Conservation (phyloP, 2,113 vertebrate species). For the Microtus pennsylvanicus region DNA sequence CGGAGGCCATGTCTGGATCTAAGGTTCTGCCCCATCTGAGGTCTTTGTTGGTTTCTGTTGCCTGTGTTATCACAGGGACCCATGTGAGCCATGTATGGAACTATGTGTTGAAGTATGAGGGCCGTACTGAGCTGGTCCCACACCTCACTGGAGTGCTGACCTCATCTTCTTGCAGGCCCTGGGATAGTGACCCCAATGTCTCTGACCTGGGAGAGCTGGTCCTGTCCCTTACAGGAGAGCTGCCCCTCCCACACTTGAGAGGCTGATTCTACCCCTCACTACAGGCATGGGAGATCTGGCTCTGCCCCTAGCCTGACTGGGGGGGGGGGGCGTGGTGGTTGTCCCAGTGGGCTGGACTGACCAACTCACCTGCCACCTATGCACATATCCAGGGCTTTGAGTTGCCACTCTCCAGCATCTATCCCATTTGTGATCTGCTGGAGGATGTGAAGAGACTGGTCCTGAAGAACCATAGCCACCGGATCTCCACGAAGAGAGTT, state of each 20-base stretch:
- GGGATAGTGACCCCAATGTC: not conserved
- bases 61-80: not conserved
- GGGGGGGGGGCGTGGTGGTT: too few species aligned
- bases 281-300: not conserved
- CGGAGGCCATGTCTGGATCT: not conserved
- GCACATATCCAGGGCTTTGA: not conserved
- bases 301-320: not conserved
- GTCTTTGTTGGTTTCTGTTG: not conserved
- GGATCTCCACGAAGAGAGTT: not conserved
- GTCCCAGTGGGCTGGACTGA: not conserved
- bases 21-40: not conserved
- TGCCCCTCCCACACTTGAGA: not conserved
- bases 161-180: not conserved
- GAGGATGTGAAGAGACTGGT: not conserved
- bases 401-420: not conserved
- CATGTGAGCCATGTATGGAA: too few species aligned
- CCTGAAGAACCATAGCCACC: not conserved
- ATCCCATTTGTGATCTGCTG: not conserved
- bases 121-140: not conserved
- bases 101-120: not conserved
- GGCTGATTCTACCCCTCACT: not conserved
- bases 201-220: not conserved
- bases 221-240: not conserved
- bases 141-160: not conserved
- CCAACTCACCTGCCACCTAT: not conserved